Base-by-base conservation (phyloP, 1,140 invertebrate species). In the Saccostrea echinata region DNA sequence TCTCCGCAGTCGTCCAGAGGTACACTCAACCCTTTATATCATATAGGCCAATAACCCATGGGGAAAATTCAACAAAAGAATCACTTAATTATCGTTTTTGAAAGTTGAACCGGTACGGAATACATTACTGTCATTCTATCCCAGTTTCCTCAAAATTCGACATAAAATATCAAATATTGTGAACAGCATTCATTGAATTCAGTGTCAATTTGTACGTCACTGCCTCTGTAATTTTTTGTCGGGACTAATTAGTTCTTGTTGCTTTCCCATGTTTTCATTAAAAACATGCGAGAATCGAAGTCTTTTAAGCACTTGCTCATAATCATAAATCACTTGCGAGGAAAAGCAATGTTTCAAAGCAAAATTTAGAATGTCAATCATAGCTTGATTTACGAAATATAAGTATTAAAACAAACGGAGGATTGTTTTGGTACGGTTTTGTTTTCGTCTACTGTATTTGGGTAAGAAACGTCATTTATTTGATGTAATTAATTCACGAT, bases 401-500 rank as follows among this genome's bases (percentile, higher is more conserved):
- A 68, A 68, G n/a, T 24, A 24, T 68, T n/a, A n/a, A 68, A 24
- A 24, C 64, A 68, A 68, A 68, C 27, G 64, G n/a, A 68, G 64
- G 27, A 76, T 76, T 76, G 13, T 71, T 76, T 27, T 30, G 30
- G 27, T n/a, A 24, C n/a, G n/a, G 64, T 24, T n/a, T 68, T 24
- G n/a, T 24, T 55, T n/a, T 24, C n/a, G 64, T 68, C 68, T 30
- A 13, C 68, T 13, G 16, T 76, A 30, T 30, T n/a, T 64, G 16
- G 12, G 16, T 6, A 61, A 61, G n/a, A 24, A 61, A 61, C 57
- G 30, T 71, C 64, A 24, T 68, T 68, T 27, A 27, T 27, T 27
- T 68, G 27, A n/a, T 68, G 64, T 68, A 68, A 76, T 76, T 30
- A 76, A 35, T 76, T 76, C 68, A 13, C 27, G 30, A 76, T 76